Evolutionary conservation across 2,888 invertebrate genomes (phyloP), one percentile per base, ranked within the genome.

Genomic region (Aphidoletes aphidimyza): DNA sequence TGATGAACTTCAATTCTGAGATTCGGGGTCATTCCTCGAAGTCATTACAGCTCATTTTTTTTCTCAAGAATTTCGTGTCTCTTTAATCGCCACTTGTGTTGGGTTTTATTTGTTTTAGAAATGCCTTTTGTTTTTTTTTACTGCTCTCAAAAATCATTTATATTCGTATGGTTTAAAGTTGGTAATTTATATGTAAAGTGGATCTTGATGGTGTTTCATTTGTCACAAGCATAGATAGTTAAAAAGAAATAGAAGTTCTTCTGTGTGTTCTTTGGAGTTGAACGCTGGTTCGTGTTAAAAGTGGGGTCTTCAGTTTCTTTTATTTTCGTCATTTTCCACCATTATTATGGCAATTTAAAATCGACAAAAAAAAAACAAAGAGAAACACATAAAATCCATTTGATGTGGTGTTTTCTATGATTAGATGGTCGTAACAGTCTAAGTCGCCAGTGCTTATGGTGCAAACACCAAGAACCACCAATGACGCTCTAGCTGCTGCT

Each of bases 21-120:
- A 69, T 69, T 69, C 30, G 2, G 30, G 69, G 69, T 69, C 69
- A 69, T 69, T 69, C 69, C 30, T 69, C n/a, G 69, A 69, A 30
- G 3, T 30, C 54, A 26, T 54, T 2, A 19, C 69, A 69, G 42
- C 6, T 14, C 42, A 14, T 42, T 14, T 9, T 42, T 42, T 42
- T 42, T 42, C 42, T 42, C 42, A 42, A 42, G 42, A 42, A 42
- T 9, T 42, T 42, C n/a, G 42, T 42, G 8, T 42, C 42, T 42
- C 42, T 6, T 42, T 14, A 42, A 42, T 42, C n/a, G n/a, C n/a
- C 14, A 42, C 14, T 42, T 42, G 9, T 30, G 11, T 26, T 69
- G 1, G 54, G n/a, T 22, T 54, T 69, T 34, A 30, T 69, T 69
- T 30, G 69, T n/a, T n/a, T n/a, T n/a, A n/a, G 30, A 17, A 30